Base-by-base conservation (phyloP, 2,113 vertebrate genomes). In the Mixornis gularis region DNA sequence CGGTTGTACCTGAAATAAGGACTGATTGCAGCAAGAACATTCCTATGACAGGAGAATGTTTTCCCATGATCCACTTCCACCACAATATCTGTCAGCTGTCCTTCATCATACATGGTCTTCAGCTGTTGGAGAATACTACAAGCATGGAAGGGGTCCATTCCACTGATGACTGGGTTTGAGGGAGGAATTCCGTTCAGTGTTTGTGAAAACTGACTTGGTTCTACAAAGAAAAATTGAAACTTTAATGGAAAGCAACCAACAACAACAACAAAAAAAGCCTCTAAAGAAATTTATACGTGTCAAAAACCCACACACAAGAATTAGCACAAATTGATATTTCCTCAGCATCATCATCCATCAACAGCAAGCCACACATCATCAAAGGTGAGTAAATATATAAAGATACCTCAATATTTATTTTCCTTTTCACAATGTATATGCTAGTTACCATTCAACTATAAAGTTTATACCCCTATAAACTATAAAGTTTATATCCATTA, bases 11-110 rank as follows among this genome's bases (percentile, higher is more conserved):
- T 96, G 98, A 99, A 99, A 88, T 99, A 99, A 93, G 99, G 99
- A 96, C 99, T 99, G 98, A 99, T 99, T 85, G 99, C 99, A 94
- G 99, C 99, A 96, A 99, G 99, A 87, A 99, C 99, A 96, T 99
- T 99, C 97, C 99, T 98, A 92, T 99, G 99, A 97, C 99, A 99
- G 73, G 99, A 98, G 93, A 99, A 99, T 32, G 98, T 99, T 97
- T 98, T 98, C 96, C 99, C 99, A 79, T 99, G 98, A 98, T 99
- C 99, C 98, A 99, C 99, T 96, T 99, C 98, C 97, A 99, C 99
- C 21, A 99, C 98, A 7, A 99, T 99, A 97, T 99, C 99, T 81
- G 99, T 99, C 97, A 99, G 98, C 96, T 99, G 99, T 86, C 98
- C 98, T 97, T 99, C 98, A 93, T 99, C 99, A 46, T 99, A 99